phyloP scores from a whole-genome alignment of 2,888 invertebrate species.

The Nymphalis polychloros region DNA sequence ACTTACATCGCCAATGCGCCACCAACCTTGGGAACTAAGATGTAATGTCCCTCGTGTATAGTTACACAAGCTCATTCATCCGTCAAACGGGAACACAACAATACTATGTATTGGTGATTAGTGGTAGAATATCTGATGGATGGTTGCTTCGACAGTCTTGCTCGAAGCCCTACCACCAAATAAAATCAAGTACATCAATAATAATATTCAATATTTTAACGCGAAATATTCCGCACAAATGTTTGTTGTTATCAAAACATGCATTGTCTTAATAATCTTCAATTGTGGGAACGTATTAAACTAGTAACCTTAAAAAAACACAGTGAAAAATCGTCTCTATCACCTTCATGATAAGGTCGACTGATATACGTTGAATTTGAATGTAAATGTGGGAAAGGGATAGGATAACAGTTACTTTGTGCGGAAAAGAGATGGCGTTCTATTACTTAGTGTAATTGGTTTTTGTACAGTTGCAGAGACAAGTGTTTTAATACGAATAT shows the following conservation, averaged over 20 bases:
- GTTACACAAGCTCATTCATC: too few species aligned
- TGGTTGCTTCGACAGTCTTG: too few species aligned
- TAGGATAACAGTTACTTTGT: slow-evolving; percentile 11
- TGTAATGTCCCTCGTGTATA: too few species aligned
- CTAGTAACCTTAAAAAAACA: background rate
- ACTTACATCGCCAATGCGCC: too few species aligned
- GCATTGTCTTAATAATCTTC: slow-evolving; percentile 27
- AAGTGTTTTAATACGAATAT: slow-evolving; percentile 10
- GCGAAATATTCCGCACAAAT: background rate
- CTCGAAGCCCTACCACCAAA: too few species aligned
- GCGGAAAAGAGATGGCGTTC: slow-evolving; percentile 24
- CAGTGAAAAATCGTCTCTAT: slow-evolving; percentile 13
- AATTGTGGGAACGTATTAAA: slow-evolving; percentile 25
- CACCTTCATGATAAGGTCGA: background rate
- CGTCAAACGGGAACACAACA: too few species aligned
- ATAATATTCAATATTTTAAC: too few species aligned
- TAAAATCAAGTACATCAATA: too few species aligned
- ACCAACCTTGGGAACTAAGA: too few species aligned
- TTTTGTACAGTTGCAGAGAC: slow-evolving; percentile 19
- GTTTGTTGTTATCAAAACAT: slow-evolving; percentile 2
- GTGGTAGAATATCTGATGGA: too few species aligned
- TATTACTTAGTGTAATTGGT: slow-evolving; percentile 28
- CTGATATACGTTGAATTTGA: background rate
- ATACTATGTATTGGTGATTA: too few species aligned
- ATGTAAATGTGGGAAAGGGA: slow-evolving; percentile 20